Evolutionary conservation across 2,888 invertebrate species (phyloP).

Genomic region (Drosophila neutralis): DNA sequence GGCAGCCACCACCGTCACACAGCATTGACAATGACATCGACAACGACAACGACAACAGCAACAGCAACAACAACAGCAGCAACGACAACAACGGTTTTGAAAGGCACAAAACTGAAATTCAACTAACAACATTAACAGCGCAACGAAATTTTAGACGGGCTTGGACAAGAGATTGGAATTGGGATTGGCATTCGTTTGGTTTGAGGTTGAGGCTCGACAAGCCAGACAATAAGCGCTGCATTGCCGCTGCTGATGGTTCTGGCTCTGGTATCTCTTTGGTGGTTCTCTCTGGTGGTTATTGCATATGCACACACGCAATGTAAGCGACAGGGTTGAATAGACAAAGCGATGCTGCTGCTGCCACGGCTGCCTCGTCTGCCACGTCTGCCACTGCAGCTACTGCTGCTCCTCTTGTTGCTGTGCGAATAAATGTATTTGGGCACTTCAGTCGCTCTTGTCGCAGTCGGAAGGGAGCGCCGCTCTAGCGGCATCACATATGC

Average conservation of each 20-base stretch:
- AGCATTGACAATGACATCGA: constrained; percentile 21
- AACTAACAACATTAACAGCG: constrained; percentile 81
- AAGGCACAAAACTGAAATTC: constrained; percentile 81
- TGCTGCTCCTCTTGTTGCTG: constrained; percentile 3
- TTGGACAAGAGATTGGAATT: constrained; percentile 16
- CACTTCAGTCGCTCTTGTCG: constrained; percentile 62
- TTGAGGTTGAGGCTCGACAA: constrained; percentile 34
- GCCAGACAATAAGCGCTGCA: constrained; percentile 65
- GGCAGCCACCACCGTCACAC: constrained; percentile 22
- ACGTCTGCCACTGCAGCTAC: constrained; percentile 15
- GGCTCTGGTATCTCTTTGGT: background rate
- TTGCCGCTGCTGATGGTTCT: constrained; percentile 44
- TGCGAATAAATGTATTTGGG: constrained; percentile 62
- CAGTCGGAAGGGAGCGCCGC: constrained; percentile 45
- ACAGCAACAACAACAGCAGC: constrained; percentile 1
- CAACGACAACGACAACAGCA: background rate
- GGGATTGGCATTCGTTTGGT: constrained; percentile 4
- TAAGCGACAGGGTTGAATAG: constrained; percentile 61
- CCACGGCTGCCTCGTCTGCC: constrained; percentile 20
- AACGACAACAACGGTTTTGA: constrained; percentile 58
- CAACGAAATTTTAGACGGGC: constrained; percentile 69
- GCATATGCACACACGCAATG: constrained; percentile 58
- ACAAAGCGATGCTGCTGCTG: constrained; percentile 50
- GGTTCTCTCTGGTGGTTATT: constrained; percentile 53
- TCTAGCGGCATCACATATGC: constrained; percentile 82